Evolutionary conservation across 2,797 vertebrate genomes (phyloP).

Genomic region (Phataginus tricuspis): DNA sequence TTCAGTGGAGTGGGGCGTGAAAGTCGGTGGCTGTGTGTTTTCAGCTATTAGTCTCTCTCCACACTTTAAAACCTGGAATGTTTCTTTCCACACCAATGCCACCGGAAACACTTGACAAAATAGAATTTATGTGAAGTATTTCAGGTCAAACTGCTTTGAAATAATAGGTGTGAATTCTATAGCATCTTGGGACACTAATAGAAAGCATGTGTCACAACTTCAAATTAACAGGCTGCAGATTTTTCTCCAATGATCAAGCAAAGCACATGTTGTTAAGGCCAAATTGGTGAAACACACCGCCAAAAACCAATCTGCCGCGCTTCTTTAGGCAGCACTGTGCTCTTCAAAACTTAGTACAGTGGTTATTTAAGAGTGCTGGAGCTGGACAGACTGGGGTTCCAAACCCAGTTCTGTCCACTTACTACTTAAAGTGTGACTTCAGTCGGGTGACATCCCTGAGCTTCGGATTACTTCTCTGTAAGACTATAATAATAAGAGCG

Average conservation of each 20-base stretch:
- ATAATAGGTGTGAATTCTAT: constrained; percentile 65
- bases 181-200: constrained; percentile 35
- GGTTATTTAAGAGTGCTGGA: neutral
- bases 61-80: neutral
- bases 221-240: constrained; percentile 48
- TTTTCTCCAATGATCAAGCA: constrained; percentile 56
- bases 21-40: neutral
- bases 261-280: neutral
- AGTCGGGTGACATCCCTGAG: neutral
- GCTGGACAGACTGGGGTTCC: neutral
- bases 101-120: neutral
- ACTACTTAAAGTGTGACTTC: neutral
- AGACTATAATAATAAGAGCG: neutral
- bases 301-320: neutral
- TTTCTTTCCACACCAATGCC: constrained; percentile 23
- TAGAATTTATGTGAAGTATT: neutral
- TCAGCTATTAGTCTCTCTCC: neutral
- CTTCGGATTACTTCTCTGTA: neutral
- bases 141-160: constrained; percentile 55
- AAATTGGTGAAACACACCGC: neutral
- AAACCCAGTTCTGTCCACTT: neutral
- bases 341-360: neutral
- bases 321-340: neutral
- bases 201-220: constrained; percentile 50
- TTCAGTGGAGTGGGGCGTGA: neutral